Conservation (phyloP, 2,113 vertebrate species). For the Muscicapa adusta region DNA sequence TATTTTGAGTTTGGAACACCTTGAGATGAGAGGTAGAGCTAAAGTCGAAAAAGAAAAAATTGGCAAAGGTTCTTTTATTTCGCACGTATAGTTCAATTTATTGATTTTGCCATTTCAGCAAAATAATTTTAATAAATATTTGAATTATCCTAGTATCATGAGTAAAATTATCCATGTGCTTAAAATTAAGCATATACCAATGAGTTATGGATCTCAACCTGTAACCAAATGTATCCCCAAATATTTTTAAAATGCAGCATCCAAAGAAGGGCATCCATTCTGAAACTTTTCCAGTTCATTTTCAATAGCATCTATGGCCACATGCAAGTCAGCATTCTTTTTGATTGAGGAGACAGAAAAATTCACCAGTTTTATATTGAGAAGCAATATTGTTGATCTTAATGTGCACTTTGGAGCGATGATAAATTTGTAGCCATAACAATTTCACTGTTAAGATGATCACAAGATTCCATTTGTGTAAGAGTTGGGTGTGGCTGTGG, state of each 20-base stretch:
- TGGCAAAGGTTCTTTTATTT: background rate
- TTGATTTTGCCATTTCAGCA: background rate
- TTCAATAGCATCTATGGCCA: background rate
- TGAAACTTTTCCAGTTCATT: background rate
- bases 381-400: background rate
- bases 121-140: background rate
- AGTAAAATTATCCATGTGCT: background rate
- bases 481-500: fast-evolving
- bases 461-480: background rate
- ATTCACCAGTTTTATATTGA: background rate
- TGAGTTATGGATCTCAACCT: background rate
- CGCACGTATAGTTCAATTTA: background rate
- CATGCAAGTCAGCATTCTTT: background rate
- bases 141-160: background rate
- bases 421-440: background rate
- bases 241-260: background rate
- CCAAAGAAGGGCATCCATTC: background rate
- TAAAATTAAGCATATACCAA: background rate
- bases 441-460: background rate
- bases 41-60: background rate
- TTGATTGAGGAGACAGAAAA: background rate
- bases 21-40: background rate
- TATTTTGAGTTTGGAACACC: background rate
- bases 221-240: background rate
- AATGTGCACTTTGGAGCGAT: background rate